Percentiles rank a stretch among this genome's conserved stretches.
phyloP scores from a whole-genome alignment of 2,797 vertebrate species.

The Acrocephalus scirpaceus region DNA sequence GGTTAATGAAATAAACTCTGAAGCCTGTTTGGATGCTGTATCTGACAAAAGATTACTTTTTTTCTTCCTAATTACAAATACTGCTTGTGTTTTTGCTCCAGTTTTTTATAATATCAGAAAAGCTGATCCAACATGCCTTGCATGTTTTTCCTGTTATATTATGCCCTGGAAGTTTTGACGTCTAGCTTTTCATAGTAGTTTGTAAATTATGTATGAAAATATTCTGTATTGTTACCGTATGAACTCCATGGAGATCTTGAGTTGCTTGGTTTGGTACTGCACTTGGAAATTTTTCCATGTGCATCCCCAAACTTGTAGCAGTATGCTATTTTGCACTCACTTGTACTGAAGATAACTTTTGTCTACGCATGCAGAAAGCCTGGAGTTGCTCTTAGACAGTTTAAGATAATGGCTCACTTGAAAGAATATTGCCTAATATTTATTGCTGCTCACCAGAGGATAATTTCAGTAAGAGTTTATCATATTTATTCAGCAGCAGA shows the following conservation, averaged over 20 bases:
- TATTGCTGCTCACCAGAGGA: slow-evolving; percentile 60
- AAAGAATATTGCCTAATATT: slow-evolving; percentile 54
- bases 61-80: not conserved
- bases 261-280: not conserved
- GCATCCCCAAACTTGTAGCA: not conserved
- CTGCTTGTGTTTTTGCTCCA: not conserved
- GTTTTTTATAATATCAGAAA: not conserved
- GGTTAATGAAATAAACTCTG: not conserved
- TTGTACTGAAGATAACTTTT: not conserved
- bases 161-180: slow-evolving; percentile 12
- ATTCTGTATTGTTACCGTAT: not conserved
- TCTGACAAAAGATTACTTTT: not conserved
- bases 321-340: not conserved
- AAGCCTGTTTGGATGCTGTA: not conserved
- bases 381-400: slow-evolving; percentile 27
- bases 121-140: not conserved
- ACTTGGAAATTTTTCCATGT: not conserved
- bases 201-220: slow-evolving; percentile 41
- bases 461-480: slow-evolving; percentile 62
- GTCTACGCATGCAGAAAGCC: slow-evolving; percentile 1
- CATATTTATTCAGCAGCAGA: slow-evolving; percentile 62
- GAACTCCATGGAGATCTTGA: not conserved
- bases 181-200: slow-evolving; percentile 27
- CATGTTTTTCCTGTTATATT: not conserved
- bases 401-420: slow-evolving; percentile 57